Conservation (phyloP, 2,888 invertebrate species). For the Synanthedon formicaeformis region DNA sequence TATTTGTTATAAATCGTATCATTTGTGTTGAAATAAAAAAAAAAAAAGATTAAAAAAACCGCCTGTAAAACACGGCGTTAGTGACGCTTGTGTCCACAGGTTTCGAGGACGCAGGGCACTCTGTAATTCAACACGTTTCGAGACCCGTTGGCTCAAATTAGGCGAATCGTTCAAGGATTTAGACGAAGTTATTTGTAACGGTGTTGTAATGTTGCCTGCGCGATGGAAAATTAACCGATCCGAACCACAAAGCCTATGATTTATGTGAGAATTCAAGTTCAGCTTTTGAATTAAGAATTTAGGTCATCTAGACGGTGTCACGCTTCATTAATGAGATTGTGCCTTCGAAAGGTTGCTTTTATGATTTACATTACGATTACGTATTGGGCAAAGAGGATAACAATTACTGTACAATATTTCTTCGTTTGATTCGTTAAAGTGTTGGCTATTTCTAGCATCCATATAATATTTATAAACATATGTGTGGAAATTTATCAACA, state of each 20-base stretch:
- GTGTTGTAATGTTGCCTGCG: not conserved
- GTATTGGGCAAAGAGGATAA: no score
- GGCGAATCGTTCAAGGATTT: conserved; percentile 23
- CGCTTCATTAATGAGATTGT: no score
- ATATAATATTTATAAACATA: no score
- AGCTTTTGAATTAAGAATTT: not conserved
- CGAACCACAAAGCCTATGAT: not conserved
- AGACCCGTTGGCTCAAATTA: conserved; percentile 36
- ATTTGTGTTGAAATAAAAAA: no score
- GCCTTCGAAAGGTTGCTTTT: no score
- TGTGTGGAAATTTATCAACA: no score
- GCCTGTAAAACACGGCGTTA: conserved; percentile 6
- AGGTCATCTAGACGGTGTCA: not conserved
- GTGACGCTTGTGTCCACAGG: conserved; percentile 10
- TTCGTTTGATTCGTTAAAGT: no score
- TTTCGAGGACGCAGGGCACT: conserved; percentile 9
- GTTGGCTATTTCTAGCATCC: no score
- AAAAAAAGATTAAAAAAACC: no score
- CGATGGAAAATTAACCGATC: not conserved
- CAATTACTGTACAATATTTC: no score
- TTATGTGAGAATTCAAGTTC: not conserved
- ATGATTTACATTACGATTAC: no score
- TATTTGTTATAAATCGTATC: no score
- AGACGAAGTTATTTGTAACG: conserved; percentile 2
- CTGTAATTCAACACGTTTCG: conserved; percentile 31